Evolutionary conservation across 2,888 invertebrate genomes (phyloP).

Genomic region (Athrips mouffetella): DNA sequence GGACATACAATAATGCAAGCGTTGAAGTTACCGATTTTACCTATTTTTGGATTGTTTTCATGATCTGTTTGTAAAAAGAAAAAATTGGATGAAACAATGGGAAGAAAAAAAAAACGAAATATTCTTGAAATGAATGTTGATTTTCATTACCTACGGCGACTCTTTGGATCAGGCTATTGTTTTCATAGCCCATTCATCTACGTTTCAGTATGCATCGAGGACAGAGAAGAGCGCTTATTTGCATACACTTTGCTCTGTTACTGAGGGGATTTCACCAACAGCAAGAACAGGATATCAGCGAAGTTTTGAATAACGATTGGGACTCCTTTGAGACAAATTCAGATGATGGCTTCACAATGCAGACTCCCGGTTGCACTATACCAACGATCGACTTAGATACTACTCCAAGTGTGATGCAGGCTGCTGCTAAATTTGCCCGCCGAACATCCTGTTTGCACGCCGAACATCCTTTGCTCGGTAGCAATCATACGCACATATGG

Average conservation of each 20-base stretch:
- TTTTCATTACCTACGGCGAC: not conserved
- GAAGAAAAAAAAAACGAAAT: not conserved
- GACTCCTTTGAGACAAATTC: not conserved
- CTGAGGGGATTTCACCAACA: not conserved
- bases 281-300: not conserved
- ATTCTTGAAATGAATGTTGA: not conserved
- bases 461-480: conserved; percentile 65
- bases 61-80: too few species aligned
- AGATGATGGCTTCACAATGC: conserved; percentile 55
- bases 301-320: too few species aligned
- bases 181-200: not conserved
- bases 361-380: conserved; percentile 80
- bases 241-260: not conserved
- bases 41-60: too few species aligned
- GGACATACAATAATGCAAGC: too few species aligned
- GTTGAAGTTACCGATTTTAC: too few species aligned
- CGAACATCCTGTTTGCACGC: conserved; percentile 55
- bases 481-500: conserved; percentile 76
- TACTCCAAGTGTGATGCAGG: too few species aligned
- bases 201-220: not conserved
- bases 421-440: conserved; percentile 61
- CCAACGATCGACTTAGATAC: conserved; percentile 76
- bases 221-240: not conserved
- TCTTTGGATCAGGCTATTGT: not conserved
- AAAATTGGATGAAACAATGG: not conserved